Evolutionary conservation across 2,113 vertebrate species (phyloP), one percentile per base, ranked within the genome.

Genomic region (Acrocephalus kingi): DNA sequence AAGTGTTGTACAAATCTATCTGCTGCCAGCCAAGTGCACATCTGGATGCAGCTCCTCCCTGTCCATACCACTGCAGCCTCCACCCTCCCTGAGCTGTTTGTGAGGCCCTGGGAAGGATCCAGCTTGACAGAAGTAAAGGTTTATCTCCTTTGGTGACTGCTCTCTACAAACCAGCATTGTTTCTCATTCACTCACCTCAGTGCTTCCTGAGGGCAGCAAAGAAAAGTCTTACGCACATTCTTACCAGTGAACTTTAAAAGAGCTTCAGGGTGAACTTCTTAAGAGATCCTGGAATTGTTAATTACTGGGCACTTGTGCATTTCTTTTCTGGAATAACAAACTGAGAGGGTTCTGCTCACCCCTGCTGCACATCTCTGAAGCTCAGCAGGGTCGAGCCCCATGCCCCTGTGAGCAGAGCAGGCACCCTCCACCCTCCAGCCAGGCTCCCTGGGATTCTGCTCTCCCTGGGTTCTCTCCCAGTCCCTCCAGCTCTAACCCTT

Each of bases 401-500:
- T 3, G 0, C 11, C 18, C 31, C 63, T 3, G 6, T 35, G 35
- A 66, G n/a, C 4, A 3, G 30, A 56, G 46, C 13, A 25, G 45
- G 33, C 14, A 8, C 56, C 23, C 46, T 91, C 27, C 27, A 24
- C n/a, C 28, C 69, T 91, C 20, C 35, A 37, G 45, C 84, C 16
- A 10, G 33, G 67, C 21, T 45, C 9, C 61, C 49, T 33, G 21
- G 31, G 24, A 20, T 63, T 28, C 31, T 83, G 62, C n/a, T 90
- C 46, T 54, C 1, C 35, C 59, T 9, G 2, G n/a, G 13, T 68
- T 39, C 23, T 7, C 23, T 43, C 31, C 28, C 63, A 33, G 16
- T 35, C 72, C 41, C 2, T 0, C 27, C 0, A 1, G n/a, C 66
- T 86, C 54, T 43, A 8, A 0, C 19, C 23, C 27, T n/a, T 0